Evolutionary conservation across 2,888 invertebrate genomes (phyloP), one percentile per base, ranked within the genome.

Genomic region (Torymus texanus): DNA sequence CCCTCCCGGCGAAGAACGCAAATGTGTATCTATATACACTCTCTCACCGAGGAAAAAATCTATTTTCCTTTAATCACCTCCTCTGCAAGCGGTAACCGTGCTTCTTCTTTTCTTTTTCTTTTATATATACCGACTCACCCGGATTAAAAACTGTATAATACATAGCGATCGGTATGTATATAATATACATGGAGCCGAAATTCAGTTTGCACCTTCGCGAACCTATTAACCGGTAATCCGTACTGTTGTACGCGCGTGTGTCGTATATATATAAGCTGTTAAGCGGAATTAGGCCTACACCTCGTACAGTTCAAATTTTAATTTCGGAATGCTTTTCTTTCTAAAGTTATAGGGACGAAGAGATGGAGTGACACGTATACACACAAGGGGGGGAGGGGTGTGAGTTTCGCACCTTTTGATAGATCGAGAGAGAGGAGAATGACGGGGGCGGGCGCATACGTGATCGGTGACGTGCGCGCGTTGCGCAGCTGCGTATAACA

Each of bases 61-160:
- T 75, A 67, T 75, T 75, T 67, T 75, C 75, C 66, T 75, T 67
- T 58, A 67, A 75, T 75, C 75, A 59, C 75, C 0, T 67, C 41
- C 11, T 50, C 21, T 21, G 21, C 21, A 21, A 21, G 14, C 1
- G 65, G 5, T 11, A 5, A 1, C 41, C 5, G 29, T 29, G 5
- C 55, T 18, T 58, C 16, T 56, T 41, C 16, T 58, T 21, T 59
- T 18, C 2, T 21, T 59, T 18, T 21, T 21, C 2, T 21, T 21
- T 21, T 21, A 2, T 21, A 21, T 21, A 21, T 21, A 11, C 41
- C 2, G 4, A 5, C 21, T 41, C 1, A 1, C 41, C 41, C 41
- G 41, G 41, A 41, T 41, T 41, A 41, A 41, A 41, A 41, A 41
- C 29, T 5, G 29, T 16, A 58, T 3, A 58, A 41, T 12, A 14